Evolutionary conservation across 1,140 invertebrate species (phyloP).

Genomic region (Mya arenaria): DNA sequence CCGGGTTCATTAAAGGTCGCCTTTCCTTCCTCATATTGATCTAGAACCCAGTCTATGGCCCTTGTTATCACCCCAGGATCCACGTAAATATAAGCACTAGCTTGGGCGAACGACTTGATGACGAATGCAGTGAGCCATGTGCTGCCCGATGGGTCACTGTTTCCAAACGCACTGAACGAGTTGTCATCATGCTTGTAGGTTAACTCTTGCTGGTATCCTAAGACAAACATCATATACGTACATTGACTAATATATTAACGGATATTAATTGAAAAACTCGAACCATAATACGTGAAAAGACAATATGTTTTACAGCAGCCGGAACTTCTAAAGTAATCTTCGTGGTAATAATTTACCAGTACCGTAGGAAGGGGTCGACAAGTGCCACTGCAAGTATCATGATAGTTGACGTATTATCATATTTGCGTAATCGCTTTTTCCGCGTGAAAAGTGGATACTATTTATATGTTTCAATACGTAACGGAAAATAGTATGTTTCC

Average conservation of each 20-base stretch:
- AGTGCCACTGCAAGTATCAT: background rate
- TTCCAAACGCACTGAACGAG: conserved; percentile 96
- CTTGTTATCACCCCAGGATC: conserved; percentile 87
- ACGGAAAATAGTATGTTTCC: background rate
- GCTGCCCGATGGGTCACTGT: conserved; percentile 90
- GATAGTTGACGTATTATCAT: background rate
- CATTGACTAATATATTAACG: background rate
- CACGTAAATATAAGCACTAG: conserved; percentile 89
- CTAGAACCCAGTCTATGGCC: conserved; percentile 90
- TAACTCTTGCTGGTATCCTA: conserved; percentile 93
- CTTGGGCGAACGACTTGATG: conserved; percentile 91
- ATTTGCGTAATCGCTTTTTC: too few species aligned
- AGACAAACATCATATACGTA: background rate
- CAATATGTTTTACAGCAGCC: background rate
- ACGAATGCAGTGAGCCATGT: conserved; percentile 91
- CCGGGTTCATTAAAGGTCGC: conserved; percentile 88
- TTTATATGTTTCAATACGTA: background rate
- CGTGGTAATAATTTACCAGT: background rate
- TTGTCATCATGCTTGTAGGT: conserved; percentile 94
- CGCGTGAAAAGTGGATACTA: too few species aligned
- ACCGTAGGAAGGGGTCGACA: background rate
- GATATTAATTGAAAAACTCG: background rate
- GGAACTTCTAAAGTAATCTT: background rate
- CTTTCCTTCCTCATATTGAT: conserved; percentile 87
- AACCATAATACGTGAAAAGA: background rate